Base-by-base conservation (phyloP, 1,140 invertebrate species). In the Ctenoplectra terminalis region DNA sequence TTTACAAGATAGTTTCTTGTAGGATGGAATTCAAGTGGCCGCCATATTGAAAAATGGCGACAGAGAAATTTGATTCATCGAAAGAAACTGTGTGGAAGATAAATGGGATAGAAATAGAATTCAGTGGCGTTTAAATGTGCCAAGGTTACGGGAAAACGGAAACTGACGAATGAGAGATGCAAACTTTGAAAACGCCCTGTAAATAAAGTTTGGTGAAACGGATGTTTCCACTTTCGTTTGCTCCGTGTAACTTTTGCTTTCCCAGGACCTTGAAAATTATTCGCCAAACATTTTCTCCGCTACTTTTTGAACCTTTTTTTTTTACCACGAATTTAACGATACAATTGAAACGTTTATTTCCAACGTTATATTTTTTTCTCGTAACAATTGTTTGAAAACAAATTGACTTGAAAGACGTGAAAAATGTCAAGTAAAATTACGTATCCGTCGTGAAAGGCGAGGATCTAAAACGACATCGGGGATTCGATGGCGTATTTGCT, bases 401-500 rank as follows among this genome's bases (percentile, higher is more conserved):
- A 31, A 34, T 13, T 31, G 11, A 8, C 58, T 1, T 3, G 4
- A 0, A 34, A 13, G 1, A 23, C 15, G 23, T n/a, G 2, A 46
- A 29, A 66, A 46, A 29, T 13, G n/a, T 13, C 26, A 11, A 29
- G 29, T 8, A 70, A 52, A 52, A 43, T 31, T 48, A 23, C 4
- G 66, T 23, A 11, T n/a, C 29, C 17, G 23, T 69, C 23, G 40
- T 20, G 15, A 31, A 48, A 37, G 37, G 43, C 40, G 66, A 48
- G 66, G 66, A 40, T 71, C 52, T 48, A 48, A 56, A 69, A 64
- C 43, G 73, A 77, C 66, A n/a, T 78, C 75, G 66, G 9, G 8
- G 31, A 2, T n/a, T n/a, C n/a, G 13, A 11, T 46, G 37, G 75
- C 54, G 54, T 78, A 60, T 78, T 78, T 78, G 75, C 52, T 78